phyloP scores from a whole-genome alignment of 2,113 vertebrate genomes.

The Etia nguti region DNA sequence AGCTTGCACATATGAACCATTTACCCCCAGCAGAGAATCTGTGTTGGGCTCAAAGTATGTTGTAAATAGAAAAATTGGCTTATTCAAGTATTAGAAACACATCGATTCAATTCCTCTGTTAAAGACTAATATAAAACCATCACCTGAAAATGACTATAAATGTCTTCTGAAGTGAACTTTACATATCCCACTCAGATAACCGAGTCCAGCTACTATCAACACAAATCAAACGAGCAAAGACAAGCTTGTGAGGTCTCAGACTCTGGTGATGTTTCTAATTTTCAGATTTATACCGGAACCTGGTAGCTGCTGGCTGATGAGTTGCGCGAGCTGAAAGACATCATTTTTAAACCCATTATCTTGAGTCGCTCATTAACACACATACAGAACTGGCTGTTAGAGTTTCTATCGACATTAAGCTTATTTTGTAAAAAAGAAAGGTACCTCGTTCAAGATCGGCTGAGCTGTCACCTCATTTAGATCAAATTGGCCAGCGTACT shows the following conservation, averaged over 20 bases:
- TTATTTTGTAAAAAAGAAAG: background rate
- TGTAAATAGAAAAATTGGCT: background rate
- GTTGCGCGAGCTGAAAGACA: slow-evolving; percentile 19
- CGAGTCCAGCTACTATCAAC: background rate
- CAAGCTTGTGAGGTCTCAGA: background rate
- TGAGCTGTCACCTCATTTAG: background rate
- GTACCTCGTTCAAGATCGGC: background rate
- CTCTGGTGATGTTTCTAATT: slow-evolving; percentile 19
- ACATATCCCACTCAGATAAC: background rate
- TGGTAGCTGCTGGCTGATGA: background rate
- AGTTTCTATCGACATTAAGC: background rate
- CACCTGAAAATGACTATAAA: background rate
- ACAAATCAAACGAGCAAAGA: background rate
- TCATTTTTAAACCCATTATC: background rate
- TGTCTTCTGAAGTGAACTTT: background rate
- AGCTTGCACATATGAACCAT: background rate
- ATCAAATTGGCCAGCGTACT: background rate
- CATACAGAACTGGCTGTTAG: background rate
- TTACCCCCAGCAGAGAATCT: background rate
- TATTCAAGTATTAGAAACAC: background rate
- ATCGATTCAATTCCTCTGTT: background rate
- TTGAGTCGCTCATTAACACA: background rate
- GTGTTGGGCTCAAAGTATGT: background rate
- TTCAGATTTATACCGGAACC: background rate
- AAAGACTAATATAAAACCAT: background rate